These are phyloP conservation scores for Myopa tessellatipennis DNA, from an alignment of 2,888 invertebrate species.

Conservation along the genomic window DNA sequence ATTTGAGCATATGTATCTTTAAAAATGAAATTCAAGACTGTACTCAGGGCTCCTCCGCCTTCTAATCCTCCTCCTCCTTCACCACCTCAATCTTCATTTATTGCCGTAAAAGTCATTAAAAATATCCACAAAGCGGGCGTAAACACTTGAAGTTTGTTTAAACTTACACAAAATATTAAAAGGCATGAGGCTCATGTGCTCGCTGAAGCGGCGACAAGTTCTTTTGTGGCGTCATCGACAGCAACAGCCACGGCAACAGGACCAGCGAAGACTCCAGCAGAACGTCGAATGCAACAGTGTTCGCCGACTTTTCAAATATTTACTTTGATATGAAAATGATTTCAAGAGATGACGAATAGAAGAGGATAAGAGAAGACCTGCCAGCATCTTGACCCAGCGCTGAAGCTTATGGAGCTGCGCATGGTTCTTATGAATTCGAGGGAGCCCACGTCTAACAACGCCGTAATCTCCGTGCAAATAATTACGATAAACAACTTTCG, in stretches of 20 bases:
- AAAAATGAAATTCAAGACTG: not conserved
- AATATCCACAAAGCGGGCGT: slow-evolving; percentile 1
- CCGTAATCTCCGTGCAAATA: slow-evolving; percentile 33
- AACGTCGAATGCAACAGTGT: slow-evolving; percentile 12
- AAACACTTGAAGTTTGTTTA: slow-evolving; percentile 20
- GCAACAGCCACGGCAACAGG: slow-evolving; percentile 7
- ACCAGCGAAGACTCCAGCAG: not conserved
- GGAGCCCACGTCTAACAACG: not conserved
- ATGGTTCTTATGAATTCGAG: too few species aligned
- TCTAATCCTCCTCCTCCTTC: not conserved
- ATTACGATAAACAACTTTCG: slow-evolving; percentile 17
- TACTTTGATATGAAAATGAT: not conserved
- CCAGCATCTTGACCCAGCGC: too few species aligned
- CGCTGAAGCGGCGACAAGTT: slow-evolving; percentile 8
- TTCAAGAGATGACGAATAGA: not conserved
- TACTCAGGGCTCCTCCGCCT: not conserved
- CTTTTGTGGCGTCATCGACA: slow-evolving; percentile 12
- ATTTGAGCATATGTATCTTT: slow-evolving; percentile 20
- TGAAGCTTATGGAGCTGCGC: not conserved
- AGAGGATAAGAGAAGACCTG: not conserved
- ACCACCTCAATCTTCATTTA: not conserved
- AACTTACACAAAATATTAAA: slow-evolving; percentile 33
- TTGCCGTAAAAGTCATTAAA: slow-evolving; percentile 14
- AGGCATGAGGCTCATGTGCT: not conserved
- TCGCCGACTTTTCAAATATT: not conserved